These are phyloP conservation scores for Salmo trutta DNA, from an alignment of 2,797 vertebrate species.

Conservation along the genomic window DNA sequence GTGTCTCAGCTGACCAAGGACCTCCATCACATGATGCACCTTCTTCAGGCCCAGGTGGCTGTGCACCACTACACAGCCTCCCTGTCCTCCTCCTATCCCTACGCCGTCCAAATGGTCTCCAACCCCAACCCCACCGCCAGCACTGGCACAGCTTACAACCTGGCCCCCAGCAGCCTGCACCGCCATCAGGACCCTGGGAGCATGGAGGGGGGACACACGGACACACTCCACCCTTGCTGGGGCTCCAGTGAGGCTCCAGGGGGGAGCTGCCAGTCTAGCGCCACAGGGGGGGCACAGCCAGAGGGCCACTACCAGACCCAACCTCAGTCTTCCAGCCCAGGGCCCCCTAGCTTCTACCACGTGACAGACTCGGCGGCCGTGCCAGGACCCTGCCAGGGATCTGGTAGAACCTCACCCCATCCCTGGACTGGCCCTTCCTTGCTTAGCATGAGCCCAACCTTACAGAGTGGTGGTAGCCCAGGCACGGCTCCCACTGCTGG, in stretches of 20 bases:
- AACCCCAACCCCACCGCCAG: slow-evolving; percentile 42
- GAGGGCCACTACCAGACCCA: slow-evolving; percentile 53
- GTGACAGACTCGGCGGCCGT: slow-evolving; percentile 46
- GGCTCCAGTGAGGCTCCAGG: slow-evolving; percentile 46
- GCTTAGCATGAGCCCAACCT: slow-evolving; percentile 41
- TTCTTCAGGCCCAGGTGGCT: slow-evolving; percentile 81
- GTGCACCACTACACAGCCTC: slow-evolving; percentile 63
- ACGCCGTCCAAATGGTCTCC: slow-evolving; percentile 56
- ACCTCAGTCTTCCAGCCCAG: slow-evolving; percentile 44
- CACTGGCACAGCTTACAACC: slow-evolving; percentile 50
- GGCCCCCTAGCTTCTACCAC: slow-evolving; percentile 42
- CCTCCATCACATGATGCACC: slow-evolving; percentile 85
- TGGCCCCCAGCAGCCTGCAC: slow-evolving; percentile 54
- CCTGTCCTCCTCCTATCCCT: slow-evolving; percentile 56
- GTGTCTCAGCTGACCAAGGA: slow-evolving; percentile 88
- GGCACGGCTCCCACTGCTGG: slow-evolving; percentile 26
- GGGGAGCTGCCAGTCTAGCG: slow-evolving; percentile 6
- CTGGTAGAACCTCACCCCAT: slow-evolving; percentile 43
- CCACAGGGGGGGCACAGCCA: slow-evolving; percentile 34
- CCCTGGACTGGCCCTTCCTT: slow-evolving; percentile 56
- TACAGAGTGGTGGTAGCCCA: slow-evolving; percentile 38
- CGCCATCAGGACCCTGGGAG: slow-evolving; percentile 50
- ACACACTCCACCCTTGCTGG: slow-evolving; percentile 42
- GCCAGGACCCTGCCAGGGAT: slow-evolving; percentile 30
- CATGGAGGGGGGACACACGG: slow-evolving; percentile 33